phyloP scores from a whole-genome alignment of 2,113 vertebrate genomes.

The Callipepla californica region DNA sequence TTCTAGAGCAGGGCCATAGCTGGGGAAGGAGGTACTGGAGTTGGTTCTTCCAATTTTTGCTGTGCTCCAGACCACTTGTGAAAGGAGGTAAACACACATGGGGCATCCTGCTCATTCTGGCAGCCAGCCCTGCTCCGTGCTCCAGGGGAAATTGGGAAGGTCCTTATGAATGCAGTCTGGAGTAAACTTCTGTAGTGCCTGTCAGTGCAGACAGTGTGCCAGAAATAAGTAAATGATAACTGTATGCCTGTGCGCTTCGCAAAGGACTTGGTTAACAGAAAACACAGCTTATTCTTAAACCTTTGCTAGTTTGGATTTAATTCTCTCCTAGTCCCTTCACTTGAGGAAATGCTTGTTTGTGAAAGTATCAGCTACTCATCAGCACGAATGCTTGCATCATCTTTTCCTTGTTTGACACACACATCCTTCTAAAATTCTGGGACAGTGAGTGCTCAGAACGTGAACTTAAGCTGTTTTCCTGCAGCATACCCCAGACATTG shows the following conservation, averaged over 20 bases:
- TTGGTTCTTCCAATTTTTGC: background rate
- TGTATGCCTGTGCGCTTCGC: background rate
- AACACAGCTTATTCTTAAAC: background rate
- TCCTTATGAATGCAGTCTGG: background rate
- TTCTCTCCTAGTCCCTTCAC: background rate
- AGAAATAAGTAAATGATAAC: background rate
- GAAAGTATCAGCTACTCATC: background rate
- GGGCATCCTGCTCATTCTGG: background rate
- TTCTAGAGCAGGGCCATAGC: background rate
- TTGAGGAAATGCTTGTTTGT: background rate
- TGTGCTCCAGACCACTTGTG: background rate
- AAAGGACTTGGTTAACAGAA: background rate
- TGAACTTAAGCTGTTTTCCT: background rate
- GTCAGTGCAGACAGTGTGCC: background rate
- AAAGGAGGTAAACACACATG: background rate
- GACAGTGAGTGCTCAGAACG: background rate
- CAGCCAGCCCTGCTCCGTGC: background rate
- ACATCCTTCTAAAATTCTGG: background rate
- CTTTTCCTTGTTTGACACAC: background rate
- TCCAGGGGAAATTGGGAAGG: background rate
- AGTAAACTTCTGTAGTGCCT: background rate
- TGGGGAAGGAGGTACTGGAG: background rate
- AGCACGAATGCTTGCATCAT: background rate
- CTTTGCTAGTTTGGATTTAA: background rate
- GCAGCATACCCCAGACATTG: fast-evolving